A percentile compares a stretch with the other conserved stretches of the same genome.
phyloP scores from a whole-genome alignment of 2,113 vertebrate species.

The Clarias magur region DNA sequence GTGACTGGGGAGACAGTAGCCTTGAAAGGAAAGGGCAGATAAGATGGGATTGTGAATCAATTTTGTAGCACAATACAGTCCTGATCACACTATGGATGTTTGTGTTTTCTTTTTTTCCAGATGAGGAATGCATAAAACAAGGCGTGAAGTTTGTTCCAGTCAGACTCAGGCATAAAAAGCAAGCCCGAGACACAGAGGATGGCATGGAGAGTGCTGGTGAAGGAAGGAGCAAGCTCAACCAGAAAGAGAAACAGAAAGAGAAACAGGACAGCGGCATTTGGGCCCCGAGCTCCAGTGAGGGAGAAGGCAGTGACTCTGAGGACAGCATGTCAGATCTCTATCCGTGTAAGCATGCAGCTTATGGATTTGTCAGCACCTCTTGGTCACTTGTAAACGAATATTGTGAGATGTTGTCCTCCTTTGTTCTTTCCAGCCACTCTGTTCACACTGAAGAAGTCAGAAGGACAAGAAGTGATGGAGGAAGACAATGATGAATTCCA shows the following conservation, averaged over 20 bases:
- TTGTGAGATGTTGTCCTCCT: background rate
- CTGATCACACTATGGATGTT: background rate
- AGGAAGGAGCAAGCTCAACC: background rate
- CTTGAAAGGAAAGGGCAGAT: too few relatives aligned
- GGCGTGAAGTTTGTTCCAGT: conserved; percentile 80
- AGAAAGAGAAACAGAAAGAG: conserved; percentile 17
- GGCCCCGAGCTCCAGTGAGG: conserved; percentile 73
- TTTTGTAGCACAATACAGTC: background rate
- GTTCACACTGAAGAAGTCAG: conserved; percentile 57
- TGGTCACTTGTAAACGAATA: background rate
- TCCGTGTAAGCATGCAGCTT: conserved; percentile 77
- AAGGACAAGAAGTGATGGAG: conserved; percentile 24
- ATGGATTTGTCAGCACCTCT: background rate
- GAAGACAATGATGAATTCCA: conserved; percentile 66
- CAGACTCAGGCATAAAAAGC: conserved; percentile 67
- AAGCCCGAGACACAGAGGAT: conserved; percentile 45
- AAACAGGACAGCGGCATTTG: conserved; percentile 68
- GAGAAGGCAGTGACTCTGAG: conserved; percentile 73
- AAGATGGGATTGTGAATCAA: too few relatives aligned
- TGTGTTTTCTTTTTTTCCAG: conserved; percentile 63
- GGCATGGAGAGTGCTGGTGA: conserved; percentile 7
- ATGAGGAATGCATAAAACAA: conserved; percentile 80
- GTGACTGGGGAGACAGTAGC: too few relatives aligned
- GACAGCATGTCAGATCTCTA: conserved; percentile 97
- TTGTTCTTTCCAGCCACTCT: conserved; percentile 59